Evolutionary conservation across 2,888 invertebrate genomes (phyloP), one percentile per base, ranked within the genome.

Genomic region (Petrolisthes manimaculis): DNA sequence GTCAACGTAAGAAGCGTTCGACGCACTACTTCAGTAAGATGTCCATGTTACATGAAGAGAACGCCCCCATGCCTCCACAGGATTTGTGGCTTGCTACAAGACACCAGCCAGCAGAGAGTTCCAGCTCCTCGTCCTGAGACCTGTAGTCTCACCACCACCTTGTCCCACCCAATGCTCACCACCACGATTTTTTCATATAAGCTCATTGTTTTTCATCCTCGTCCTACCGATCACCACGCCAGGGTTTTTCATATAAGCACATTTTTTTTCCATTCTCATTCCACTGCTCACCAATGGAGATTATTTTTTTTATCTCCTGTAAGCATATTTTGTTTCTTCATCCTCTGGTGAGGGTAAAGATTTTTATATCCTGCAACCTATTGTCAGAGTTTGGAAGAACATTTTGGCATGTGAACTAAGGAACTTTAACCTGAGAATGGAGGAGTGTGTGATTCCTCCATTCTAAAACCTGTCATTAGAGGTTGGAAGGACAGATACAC

Each of bases 41-140:
- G 91, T 94, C 94, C 90, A 95, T 95, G 94, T 94, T 96, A 84
- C 95, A 95, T 92, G 96, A 96, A 93, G 96, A 96, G 92, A 95
- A 96, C 91, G 95, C 95, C 0, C 95, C 96, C 0, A 92, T 96
- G 24, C 96, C 96, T 0, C 93, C 95, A 80, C 93, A 94, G 4
- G 86, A 89, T 1, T 24, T 55, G 12, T 78, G 56, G 82, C 18
- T 55, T 54, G 21, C 8, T 21, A 78, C 56, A 18, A 37, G 79
- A 9, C 86, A 80, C 21, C 75, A 67, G 24, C 84, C 69, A 5
- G 84, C 88, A 54, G 75, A 53, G 0, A 84, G 84, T 18, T 67
- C 88, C 9, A 84, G 84, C 56, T 67, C 81, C 80, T 88, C 84
- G 14, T 88, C 88, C 56, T 88, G 37, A 37, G 37, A 37, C 86